These are phyloP conservation scores for Saguinus midas DNA, from an alignment of 2,113 vertebrate species.

Conservation along the genomic window DNA sequence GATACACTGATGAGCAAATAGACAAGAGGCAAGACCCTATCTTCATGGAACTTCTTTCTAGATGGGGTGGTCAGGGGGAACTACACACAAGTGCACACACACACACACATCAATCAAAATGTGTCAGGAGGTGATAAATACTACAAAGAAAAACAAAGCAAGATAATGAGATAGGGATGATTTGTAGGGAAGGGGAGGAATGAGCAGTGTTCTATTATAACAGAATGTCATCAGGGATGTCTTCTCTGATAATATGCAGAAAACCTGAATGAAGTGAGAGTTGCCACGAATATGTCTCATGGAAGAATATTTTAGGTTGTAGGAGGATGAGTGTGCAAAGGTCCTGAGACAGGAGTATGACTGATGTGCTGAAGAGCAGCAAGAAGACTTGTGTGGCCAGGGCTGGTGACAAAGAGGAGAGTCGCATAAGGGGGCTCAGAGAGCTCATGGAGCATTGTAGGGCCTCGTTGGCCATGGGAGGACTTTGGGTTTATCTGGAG, in stretches of 20 bases:
- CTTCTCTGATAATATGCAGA: background rate
- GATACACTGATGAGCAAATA: background rate
- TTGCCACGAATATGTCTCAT: background rate
- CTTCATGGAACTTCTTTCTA: background rate
- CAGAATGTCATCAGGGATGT: background rate
- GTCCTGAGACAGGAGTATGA: background rate
- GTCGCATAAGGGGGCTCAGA: too few relatives aligned
- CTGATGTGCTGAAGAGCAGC: background rate
- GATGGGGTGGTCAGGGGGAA: too few relatives aligned
- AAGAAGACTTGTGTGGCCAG: background rate
- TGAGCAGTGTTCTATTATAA: background rate
- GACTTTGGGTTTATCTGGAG: background rate
- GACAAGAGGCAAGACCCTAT: background rate
- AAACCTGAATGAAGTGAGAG: background rate
- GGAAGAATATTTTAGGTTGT: background rate
- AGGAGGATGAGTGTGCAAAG: background rate
- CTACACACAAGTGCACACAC: background rate
- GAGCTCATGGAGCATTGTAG: rapidly evolving
- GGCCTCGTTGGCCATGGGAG: background rate
- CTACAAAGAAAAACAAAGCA: background rate
- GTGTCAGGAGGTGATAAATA: background rate
- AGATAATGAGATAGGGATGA: too few relatives aligned
- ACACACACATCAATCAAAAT: background rate
- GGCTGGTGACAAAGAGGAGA: background rate
- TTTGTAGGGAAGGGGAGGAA: background rate